Base-by-base conservation (phyloP, 2,113 vertebrate genomes). In the Quiscalus mexicanus region DNA sequence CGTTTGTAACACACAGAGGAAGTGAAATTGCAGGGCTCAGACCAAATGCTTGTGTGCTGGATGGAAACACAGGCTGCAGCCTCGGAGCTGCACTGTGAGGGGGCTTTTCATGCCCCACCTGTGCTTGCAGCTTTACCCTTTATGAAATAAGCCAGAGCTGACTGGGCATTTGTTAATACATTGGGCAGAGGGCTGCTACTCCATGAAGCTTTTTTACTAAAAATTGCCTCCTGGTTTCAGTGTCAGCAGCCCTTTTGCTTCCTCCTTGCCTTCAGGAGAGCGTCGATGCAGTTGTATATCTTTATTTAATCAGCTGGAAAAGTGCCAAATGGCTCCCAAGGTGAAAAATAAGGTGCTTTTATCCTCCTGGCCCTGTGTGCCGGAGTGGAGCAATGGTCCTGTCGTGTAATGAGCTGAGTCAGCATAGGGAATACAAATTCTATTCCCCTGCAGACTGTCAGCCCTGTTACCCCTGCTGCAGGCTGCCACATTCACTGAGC, bases 261-360 rank as follows among this genome's bases (percentile, higher is more conserved):
- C 67, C 58, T 59, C 37, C 45, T 88, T 76, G 68, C 35, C n/a
- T 92, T 60, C 3, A 1, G 76, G 41, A 84, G 60, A 62, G 47
- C 1, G 2, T 2, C 2, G 41, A 81, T 47, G 35, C 28, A 28
- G 39, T 71, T 1, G 0, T 73, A 60, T 11, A 70, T 95, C 84
- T 94, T 78, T 60, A 37, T 91, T 93, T 84, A 91, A 93, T 56
- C 83, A 78, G 16, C 31, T 91, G 90, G 58, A 6, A 31, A 41
- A 64, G 12, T 55, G 87, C 74, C 92, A 91, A 73, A 77, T 27
- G 67, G 21, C 41, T 95, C 78, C 64, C 82, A 79, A 91, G 76
- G 82, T 84, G 77, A 90, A 94, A 94, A 95, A 77, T 52, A 89
- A 64, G 74, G 68, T 87, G 52, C 41, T 80, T 94, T 94, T 84